Evolutionary conservation across 2,113 vertebrate genomes (phyloP).

Genomic region (Triplophysa dalaica): DNA sequence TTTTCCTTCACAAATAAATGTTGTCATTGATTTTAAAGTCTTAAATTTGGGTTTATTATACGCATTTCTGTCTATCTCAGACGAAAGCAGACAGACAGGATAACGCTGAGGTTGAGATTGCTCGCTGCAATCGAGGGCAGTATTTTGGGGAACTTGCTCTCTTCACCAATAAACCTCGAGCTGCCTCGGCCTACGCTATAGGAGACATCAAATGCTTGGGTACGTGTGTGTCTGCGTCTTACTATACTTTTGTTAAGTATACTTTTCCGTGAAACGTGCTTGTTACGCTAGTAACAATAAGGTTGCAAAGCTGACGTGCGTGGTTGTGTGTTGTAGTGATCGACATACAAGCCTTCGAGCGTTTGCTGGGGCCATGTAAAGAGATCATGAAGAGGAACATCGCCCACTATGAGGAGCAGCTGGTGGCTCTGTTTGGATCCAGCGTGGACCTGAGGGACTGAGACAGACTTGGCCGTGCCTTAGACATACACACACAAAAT

Average conservation of each 20-base stretch:
- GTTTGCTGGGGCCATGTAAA: conserved; percentile 97
- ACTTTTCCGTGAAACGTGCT: not conserved
- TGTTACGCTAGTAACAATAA: not conserved
- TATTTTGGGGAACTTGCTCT: conserved; percentile 98
- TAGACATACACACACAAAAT: conserved; percentile 61
- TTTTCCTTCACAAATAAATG: not conserved
- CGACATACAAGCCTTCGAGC: conserved; percentile 97
- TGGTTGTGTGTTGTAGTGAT: conserved; percentile 78
- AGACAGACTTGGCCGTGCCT: conserved; percentile 76
- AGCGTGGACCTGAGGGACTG: conserved; percentile 94
- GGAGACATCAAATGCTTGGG: conserved; percentile 94
- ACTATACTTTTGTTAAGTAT: not conserved
- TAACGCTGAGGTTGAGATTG: conserved; percentile 92
- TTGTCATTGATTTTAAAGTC: not conserved
- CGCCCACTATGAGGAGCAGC: conserved; percentile 94
- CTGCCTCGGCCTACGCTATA: conserved; percentile 93
- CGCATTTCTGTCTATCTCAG: conserved; percentile 63
- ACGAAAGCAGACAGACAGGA: conserved; percentile 87
- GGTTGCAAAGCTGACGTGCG: not conserved
- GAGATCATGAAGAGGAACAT: conserved; percentile 99
- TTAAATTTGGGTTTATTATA: not conserved
- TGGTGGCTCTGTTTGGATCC: conserved; percentile 98
- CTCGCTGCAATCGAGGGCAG: conserved; percentile 91
- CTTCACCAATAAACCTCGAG: conserved; percentile 97
- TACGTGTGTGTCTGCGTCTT: conserved; percentile 64